phyloP scores from a whole-genome alignment of 2,888 invertebrate species.

The Dicyrtomina minuta region DNA sequence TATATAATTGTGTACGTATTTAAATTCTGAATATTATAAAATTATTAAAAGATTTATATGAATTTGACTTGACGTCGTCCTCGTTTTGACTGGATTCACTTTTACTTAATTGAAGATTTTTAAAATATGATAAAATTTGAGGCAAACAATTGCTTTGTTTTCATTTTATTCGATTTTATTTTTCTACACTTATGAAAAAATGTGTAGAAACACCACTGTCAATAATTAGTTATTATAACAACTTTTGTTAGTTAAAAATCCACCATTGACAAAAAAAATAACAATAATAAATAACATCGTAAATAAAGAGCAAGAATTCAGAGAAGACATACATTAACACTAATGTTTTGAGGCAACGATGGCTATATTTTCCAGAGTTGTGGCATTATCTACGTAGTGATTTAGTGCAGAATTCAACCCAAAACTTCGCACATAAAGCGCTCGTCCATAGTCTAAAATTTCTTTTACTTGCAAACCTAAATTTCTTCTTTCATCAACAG shows the following conservation, averaged over 20 bases:
- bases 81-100: not conserved
- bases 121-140: not conserved
- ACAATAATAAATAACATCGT: not conserved
- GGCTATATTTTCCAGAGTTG: constrained; percentile 48
- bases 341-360: constrained; percentile 34
- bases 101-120: too few relatives aligned
- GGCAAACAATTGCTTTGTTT: too few relatives aligned
- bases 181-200: too few relatives aligned
- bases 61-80: too few relatives aligned
- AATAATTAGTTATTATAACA: too few relatives aligned
- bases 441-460: constrained; percentile 44
- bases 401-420: constrained; percentile 25
- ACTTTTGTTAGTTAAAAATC: too few relatives aligned
- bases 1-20: too few relatives aligned
- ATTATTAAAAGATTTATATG: too few relatives aligned
- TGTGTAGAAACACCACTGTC: too few relatives aligned
- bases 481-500: constrained; percentile 26
- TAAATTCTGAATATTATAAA: too few relatives aligned
- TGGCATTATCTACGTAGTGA: constrained; percentile 38
- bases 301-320: not conserved
- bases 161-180: too few relatives aligned
- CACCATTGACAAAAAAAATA: not conserved
- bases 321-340: too few relatives aligned
- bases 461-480: constrained; percentile 46
- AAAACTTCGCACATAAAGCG: constrained; percentile 27